Conservation (phyloP, 1,140 invertebrate genomes). For the Pachyrhynchus sulphureomaculatus region DNA sequence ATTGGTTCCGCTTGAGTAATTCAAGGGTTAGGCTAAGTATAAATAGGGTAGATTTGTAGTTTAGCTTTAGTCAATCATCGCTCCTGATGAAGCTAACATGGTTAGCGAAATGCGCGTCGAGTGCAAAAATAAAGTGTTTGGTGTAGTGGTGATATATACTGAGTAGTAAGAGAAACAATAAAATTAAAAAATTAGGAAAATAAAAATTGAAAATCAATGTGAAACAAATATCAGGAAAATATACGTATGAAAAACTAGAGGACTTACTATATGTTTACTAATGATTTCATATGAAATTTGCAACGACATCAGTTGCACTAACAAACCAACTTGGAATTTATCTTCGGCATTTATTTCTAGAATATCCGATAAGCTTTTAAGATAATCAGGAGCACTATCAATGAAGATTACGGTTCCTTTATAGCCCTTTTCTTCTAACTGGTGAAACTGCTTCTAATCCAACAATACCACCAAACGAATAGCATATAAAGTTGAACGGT, state of each 20-base stretch:
- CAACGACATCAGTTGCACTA: constrained; percentile 56
- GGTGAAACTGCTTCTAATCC: constrained; percentile 57
- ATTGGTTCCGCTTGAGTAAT: no score
- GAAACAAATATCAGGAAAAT: no score
- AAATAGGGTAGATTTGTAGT: no score
- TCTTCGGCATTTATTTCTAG: constrained; percentile 51
- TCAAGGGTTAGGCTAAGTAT: no score
- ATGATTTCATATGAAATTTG: constrained; percentile 56
- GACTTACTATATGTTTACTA: constrained; percentile 55
- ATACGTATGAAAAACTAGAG: background rate
- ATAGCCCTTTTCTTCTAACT: constrained; percentile 60
- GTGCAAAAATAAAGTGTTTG: no score
- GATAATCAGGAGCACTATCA: constrained; percentile 61
- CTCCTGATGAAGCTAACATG: no score
- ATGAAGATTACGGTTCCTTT: constrained; percentile 58
- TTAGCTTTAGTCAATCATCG: no score
- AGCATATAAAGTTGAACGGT: constrained; percentile 61
- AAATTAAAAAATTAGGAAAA: no score
- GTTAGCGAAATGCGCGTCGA: no score
- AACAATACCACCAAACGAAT: constrained; percentile 66
- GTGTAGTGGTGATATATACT: no score
- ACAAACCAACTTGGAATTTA: constrained; percentile 57
- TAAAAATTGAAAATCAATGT: no score
- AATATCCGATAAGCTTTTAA: constrained; percentile 54
- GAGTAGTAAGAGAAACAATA: no score